Conservation (phyloP, 2,888 invertebrate genomes). For the Parelbella ahira region DNA sequence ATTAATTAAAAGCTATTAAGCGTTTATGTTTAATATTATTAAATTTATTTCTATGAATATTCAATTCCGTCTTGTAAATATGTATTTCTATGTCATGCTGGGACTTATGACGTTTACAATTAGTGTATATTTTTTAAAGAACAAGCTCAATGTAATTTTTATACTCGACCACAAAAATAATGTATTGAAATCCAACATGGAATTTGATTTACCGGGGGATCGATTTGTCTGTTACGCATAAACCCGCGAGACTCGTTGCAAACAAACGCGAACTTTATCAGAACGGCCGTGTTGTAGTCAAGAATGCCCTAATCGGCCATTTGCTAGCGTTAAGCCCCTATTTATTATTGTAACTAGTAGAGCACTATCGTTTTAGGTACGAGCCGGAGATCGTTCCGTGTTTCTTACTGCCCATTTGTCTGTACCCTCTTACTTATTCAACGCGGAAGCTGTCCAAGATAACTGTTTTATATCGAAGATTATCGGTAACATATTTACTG, state of each 20-base stretch:
- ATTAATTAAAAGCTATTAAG: too few relatives aligned
- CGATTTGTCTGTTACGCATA: constrained; percentile 55
- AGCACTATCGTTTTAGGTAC: constrained; percentile 66
- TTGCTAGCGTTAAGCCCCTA: constrained; percentile 36
- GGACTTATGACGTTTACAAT: too few relatives aligned
- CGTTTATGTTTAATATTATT: too few relatives aligned
- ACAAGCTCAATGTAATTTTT: too few relatives aligned
- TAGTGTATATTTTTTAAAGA: too few relatives aligned
- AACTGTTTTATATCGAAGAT: constrained; percentile 13
- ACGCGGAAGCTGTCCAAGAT: constrained; percentile 48
- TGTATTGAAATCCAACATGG: constrained; percentile 7
- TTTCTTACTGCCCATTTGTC: constrained; percentile 37
- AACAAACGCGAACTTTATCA: constrained; percentile 71
- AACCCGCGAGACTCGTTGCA: constrained; percentile 60
- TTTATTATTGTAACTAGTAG: constrained; percentile 61
- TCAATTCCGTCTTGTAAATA: too few relatives aligned
- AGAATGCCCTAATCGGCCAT: constrained; percentile 43
- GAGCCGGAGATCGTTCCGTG: constrained; percentile 52
- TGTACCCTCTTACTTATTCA: constrained; percentile 70
- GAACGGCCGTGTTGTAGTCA: constrained; percentile 50
- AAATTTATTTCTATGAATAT: too few relatives aligned
- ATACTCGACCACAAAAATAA: constrained; percentile 48
- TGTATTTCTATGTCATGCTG: too few relatives aligned
- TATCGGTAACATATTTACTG: constrained; percentile 7
- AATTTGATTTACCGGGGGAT: constrained; percentile 16